Conservation (phyloP, 2,797 vertebrate genomes). For the Heterohyrax brucei region DNA sequence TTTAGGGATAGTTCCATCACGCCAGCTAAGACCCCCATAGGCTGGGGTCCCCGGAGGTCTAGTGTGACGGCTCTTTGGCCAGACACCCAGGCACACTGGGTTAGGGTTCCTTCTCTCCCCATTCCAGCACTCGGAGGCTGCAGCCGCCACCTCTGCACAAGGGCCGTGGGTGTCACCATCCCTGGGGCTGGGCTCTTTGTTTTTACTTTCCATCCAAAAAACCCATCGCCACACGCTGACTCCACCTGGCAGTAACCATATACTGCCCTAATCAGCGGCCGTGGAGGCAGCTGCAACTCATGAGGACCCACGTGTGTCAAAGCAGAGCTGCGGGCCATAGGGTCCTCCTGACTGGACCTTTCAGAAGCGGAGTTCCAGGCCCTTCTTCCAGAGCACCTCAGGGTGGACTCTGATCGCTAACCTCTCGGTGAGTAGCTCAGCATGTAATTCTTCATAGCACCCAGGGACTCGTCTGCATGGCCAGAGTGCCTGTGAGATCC, state of each 20-base stretch:
- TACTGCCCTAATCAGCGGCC: neutral
- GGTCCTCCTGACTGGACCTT: neutral
- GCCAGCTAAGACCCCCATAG: neutral
- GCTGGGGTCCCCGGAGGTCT: neutral
- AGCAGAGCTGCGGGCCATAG: neutral
- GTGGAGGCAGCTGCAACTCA: neutral
- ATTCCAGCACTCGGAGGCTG: neutral
- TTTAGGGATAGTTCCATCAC: accelerated
- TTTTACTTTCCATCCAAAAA: neutral
- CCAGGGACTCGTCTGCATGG: too few species aligned
- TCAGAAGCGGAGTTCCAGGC: neutral
- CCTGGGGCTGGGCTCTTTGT: neutral
- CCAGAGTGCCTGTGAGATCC: accelerated
- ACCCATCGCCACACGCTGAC: too few species aligned
- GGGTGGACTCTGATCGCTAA: neutral
- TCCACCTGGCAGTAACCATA: too few species aligned
- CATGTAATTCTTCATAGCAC: neutral
- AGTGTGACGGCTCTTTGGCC: neutral
- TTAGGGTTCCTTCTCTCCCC: neutral
- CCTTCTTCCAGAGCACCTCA: neutral
- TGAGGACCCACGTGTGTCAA: too few species aligned
- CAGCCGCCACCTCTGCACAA: neutral
- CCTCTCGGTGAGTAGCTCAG: neutral
- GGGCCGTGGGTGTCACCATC: accelerated
- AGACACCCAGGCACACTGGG: too few species aligned